These are phyloP conservation scores for Xiphorhynchus erythropygius DNA, from an alignment of 2,797 vertebrate species.

Conservation along the genomic window DNA sequence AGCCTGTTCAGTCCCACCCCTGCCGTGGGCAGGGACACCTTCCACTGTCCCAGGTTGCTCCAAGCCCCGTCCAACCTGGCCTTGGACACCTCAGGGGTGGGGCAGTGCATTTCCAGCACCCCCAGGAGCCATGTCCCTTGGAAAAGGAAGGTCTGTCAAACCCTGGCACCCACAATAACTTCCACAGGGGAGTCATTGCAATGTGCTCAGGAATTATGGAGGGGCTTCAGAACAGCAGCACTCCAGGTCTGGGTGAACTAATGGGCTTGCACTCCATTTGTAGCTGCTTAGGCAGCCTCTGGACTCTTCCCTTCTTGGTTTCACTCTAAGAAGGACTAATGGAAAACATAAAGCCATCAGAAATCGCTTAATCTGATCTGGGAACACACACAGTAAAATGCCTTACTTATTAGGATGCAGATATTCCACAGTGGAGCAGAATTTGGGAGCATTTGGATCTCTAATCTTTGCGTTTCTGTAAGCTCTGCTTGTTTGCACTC, in stretches of 20 bases:
- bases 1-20: background rate
- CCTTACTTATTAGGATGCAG: background rate
- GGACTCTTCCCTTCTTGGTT: background rate
- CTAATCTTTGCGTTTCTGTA: background rate
- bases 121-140: rapidly evolving
- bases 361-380: background rate
- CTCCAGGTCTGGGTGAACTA: background rate
- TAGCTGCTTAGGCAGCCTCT: background rate
- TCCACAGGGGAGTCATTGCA: background rate
- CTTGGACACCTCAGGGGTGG: background rate
- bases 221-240: background rate
- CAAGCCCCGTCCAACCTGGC: rapidly evolving
- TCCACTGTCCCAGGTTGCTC: background rate
- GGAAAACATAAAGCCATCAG: background rate
- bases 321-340: background rate
- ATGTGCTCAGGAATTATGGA: background rate
- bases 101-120: background rate
- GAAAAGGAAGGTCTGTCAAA: background rate
- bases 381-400: rapidly evolving
- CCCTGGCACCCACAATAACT: background rate
- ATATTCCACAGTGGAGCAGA: background rate
- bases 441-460: background rate
- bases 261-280: background rate
- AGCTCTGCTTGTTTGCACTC: background rate
- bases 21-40: background rate